These are phyloP conservation scores for Drosophila sp. DNA, from an alignment of 1,140 invertebrate species.

Conservation along the genomic window DNA sequence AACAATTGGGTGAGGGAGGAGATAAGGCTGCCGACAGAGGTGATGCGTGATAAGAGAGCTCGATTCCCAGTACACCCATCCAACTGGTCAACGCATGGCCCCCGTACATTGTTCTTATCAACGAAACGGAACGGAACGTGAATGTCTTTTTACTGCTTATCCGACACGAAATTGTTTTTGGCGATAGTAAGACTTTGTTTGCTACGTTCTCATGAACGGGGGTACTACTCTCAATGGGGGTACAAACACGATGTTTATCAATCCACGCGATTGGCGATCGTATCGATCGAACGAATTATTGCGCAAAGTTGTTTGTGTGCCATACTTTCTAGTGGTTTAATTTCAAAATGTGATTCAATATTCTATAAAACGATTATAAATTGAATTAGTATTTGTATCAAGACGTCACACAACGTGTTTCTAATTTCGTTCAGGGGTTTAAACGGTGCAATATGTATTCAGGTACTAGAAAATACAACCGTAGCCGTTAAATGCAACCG, in stretches of 20 bases:
- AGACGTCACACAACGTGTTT: background rate
- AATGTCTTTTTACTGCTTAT: conserved; percentile 10
- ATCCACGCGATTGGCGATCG: background rate
- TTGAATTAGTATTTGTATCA: background rate
- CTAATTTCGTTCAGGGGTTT: background rate
- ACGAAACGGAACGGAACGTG: conserved; percentile 7
- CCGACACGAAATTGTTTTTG: conserved; percentile 8
- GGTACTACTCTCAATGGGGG: conserved; percentile 4
- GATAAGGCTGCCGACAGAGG: conserved; percentile 24
- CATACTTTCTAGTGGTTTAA: background rate
- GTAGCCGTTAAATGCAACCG: background rate
- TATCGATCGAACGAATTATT: background rate
- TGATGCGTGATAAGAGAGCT: conserved; percentile 45
- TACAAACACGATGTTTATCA: background rate
- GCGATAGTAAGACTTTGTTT: conserved; percentile 3
- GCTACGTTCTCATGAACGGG: background rate
- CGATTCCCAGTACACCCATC: conserved; percentile 36
- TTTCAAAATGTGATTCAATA: conserved; percentile 6
- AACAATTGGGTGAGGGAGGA: conserved; percentile 12
- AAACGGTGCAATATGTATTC: conserved; percentile 4
- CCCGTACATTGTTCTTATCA: conserved; percentile 7
- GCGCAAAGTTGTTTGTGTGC: background rate
- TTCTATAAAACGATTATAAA: background rate
- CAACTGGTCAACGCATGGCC: conserved; percentile 60
- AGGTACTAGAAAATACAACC: background rate